Base-by-base conservation (phyloP, 2,888 invertebrate species). In the Cerastis leucographa region DNA sequence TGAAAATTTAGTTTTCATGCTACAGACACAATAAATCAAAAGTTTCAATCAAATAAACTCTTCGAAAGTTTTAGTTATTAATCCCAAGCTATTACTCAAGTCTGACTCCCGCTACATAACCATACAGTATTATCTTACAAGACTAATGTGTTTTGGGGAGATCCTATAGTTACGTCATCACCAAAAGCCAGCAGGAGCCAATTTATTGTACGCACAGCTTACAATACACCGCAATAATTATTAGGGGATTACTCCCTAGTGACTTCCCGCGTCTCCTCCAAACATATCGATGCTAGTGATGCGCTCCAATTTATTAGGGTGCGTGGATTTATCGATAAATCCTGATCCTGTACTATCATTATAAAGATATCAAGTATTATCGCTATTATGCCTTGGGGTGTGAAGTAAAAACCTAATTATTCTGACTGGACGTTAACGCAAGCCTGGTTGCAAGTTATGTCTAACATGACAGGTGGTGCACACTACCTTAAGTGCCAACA, bases 171-270 rank as follows among this genome's bases (percentile, higher is more conserved):
- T 84, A 71, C 80, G 75, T 88, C 86, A 86, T 81, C 83, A 80
- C 83, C 76, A 69, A 75, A 76, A 87, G 65, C 80, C 80, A 71
- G 51, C 66, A 80, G 76, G 49, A 72, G 67, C 67, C 81, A 79
- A 87, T 87, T 82, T 81, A 88, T 84, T 75, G 71, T 86, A 82
- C 80, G 70, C 83, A 83, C 85, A 86, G 84, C 76, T 88, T 87
- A 84, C 83, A 82, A 83, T 86, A 87, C 87, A 83, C 88, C 88
- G 84, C 89, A 87, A 88, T 92, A 89, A 92, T 92, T 89, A 91
- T 90, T 85, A 90, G 90, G 90, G 90, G 90, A 91, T 92, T 87
- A 91, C 85, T 89, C 91, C 89, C 92, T 68, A 78, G 91, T 84
- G 91, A 81, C 73, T 85, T 78, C 67, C 76, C 73, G 77, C 76